Percentiles rank a stretch among this genome's conserved stretches.
phyloP scores from a whole-genome alignment of 2,888 invertebrate species.

The Cetonia aurata region DNA sequence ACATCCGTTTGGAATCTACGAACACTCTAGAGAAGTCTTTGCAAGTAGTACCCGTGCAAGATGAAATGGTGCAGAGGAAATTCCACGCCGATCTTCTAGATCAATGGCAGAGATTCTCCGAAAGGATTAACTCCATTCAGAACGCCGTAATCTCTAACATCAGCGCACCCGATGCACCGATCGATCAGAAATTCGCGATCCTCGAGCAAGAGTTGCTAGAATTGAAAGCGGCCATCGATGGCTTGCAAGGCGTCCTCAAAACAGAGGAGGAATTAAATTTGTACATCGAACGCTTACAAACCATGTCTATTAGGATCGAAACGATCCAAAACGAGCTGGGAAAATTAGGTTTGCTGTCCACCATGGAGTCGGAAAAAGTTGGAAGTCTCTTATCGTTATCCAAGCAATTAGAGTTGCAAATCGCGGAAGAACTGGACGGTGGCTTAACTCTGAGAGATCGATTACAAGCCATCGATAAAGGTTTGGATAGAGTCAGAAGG shows the following conservation, averaged over 20 bases:
- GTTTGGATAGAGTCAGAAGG: slow-evolving; percentile 77
- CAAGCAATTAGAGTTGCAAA: slow-evolving; percentile 77
- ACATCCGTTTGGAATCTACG: slow-evolving; percentile 79
- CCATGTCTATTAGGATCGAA: slow-evolving; percentile 80
- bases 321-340: slow-evolving; percentile 85
- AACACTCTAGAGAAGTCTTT: slow-evolving; percentile 82
- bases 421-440: slow-evolving; percentile 83
- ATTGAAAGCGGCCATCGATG: slow-evolving; percentile 76
- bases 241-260: slow-evolving; percentile 83
- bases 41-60: slow-evolving; percentile 84
- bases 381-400: slow-evolving; percentile 79
- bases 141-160: slow-evolving; percentile 77
- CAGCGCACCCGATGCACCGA: slow-evolving; percentile 79
- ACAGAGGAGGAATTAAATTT: slow-evolving; percentile 86
- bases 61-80: slow-evolving; percentile 85
- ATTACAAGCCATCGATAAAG: slow-evolving; percentile 78
- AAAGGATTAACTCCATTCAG: slow-evolving; percentile 76
- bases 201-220: slow-evolving; percentile 84
- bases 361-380: slow-evolving; percentile 82
- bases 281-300: slow-evolving; percentile 85
- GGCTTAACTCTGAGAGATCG: slow-evolving; percentile 81
- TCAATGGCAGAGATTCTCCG: slow-evolving; percentile 78
- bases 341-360: slow-evolving; percentile 79
- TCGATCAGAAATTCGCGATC: slow-evolving; percentile 79
- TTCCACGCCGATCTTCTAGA: slow-evolving; percentile 83